These are phyloP conservation scores for Drosophila ustulata DNA, from an alignment of 2,888 invertebrate genomes.

Conservation along the genomic window DNA sequence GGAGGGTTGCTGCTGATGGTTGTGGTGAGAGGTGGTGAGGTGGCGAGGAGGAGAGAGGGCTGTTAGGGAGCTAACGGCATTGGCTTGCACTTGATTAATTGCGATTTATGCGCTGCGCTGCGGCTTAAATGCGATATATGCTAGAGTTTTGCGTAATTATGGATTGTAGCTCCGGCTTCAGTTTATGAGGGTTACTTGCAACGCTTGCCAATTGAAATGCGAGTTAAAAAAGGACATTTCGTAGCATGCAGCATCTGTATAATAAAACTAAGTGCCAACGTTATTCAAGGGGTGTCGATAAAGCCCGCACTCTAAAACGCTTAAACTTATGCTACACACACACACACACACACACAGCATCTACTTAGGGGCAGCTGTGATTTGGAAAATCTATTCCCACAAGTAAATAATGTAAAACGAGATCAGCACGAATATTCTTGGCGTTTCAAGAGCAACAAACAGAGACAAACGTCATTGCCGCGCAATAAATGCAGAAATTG, in stretches of 20 bases:
- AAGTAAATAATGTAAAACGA: slow-evolving; percentile 49
- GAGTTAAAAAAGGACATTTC: slow-evolving; percentile 53
- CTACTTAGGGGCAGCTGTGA: slow-evolving; percentile 45
- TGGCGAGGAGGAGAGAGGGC: slow-evolving; percentile 10
- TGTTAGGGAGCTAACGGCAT: slow-evolving; percentile 61
- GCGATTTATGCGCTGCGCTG: slow-evolving; percentile 75
- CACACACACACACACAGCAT: slow-evolving; percentile 1
- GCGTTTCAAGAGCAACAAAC: slow-evolving; percentile 40
- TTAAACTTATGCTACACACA: slow-evolving; percentile 54
- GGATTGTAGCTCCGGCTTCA: slow-evolving; percentile 36
- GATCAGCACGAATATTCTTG: slow-evolving; percentile 51
- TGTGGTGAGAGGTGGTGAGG: background rate
- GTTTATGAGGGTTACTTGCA: slow-evolving; percentile 62
- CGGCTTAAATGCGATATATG: slow-evolving; percentile 71
- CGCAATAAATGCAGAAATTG: slow-evolving; percentile 60
- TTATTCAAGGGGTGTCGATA: slow-evolving; percentile 43
- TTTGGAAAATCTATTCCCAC: slow-evolving; percentile 47
- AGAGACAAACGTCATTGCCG: slow-evolving; percentile 50
- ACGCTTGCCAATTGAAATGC: slow-evolving; percentile 47
- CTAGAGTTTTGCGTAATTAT: slow-evolving; percentile 68
- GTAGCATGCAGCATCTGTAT: slow-evolving; percentile 28
- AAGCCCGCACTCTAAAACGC: slow-evolving; percentile 49
- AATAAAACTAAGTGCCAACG: slow-evolving; percentile 45
- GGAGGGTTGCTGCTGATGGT: slow-evolving; percentile 37
- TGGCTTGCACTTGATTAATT: slow-evolving; percentile 80